Conservation (phyloP, 2,888 invertebrate genomes). For the Spodoptera exigua region DNA sequence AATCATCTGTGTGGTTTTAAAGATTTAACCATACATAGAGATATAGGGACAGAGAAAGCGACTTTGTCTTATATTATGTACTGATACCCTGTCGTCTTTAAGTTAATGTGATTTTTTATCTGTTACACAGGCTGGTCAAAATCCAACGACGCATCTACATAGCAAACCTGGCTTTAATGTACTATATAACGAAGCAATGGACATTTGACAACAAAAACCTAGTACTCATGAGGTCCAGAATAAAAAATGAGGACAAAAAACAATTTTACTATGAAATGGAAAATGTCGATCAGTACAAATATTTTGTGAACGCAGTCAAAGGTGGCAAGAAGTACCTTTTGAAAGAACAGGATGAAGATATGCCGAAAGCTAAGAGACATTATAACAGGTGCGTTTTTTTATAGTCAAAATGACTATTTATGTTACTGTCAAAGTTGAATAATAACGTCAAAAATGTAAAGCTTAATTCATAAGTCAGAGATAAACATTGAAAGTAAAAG, state of each 20-base stretch:
- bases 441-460: no score
- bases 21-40: no score
- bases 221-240: constrained; percentile 81
- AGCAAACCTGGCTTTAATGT: constrained; percentile 92
- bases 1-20: no score
- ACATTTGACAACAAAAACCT: constrained; percentile 91
- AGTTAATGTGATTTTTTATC: no score
- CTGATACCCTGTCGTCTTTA: no score
- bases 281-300: constrained; percentile 86
- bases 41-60: no score
- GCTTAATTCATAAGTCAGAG: no score
- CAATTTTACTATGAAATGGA: constrained; percentile 90
- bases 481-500: no score
- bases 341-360: constrained; percentile 90
- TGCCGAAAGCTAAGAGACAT: constrained; percentile 87
- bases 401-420: neutral
- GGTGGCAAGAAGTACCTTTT: constrained; percentile 91
- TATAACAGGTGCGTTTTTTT: constrained; percentile 81
- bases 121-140: constrained; percentile 92
- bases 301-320: constrained; percentile 85
- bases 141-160: constrained; percentile 94
- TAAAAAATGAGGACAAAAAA: constrained; percentile 85
- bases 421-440: no score
- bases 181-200: constrained; percentile 94
- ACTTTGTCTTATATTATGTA: no score